Base-by-base conservation (phyloP, 2,888 invertebrate species). In the Euzetes globulus region DNA sequence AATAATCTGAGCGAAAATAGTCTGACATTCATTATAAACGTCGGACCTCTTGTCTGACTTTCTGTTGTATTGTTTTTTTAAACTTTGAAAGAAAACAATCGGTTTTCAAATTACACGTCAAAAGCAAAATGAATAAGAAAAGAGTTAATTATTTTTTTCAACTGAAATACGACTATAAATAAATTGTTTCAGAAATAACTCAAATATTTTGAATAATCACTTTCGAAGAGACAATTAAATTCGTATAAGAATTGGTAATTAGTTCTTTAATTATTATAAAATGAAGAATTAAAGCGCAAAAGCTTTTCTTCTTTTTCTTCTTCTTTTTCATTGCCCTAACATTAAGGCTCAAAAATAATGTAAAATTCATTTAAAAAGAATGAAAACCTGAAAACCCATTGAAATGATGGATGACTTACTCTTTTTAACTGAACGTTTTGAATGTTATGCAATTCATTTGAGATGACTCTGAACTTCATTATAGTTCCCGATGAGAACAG, bases 401-500 rank as follows among this genome's bases (percentile, higher is more conserved):
- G 52, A 58, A 27, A 58, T 27, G 27, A 58, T 27, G 25, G 15
- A 58, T 58, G 19, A 52, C 68, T 29, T 78, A 96, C 96, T 94
- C 94, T 88, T 88, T 92, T 94, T 80, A 96, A 87, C 84, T 95
- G 94, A 83, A 93, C 93, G 84, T 93, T 91, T 88, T 93, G 92
- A 83, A 96, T 94, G 86, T 97, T 97, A 87, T 95, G 94, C 83
- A 97, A 88, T 86, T 97, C 97, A 84, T 96, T 95, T 83, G 90
- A 90, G 83, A 97, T 97, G 79, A 97, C 90, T 83, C 91, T 92
- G 85, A 96, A 95, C 86, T 94, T 96, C 91, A 97, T 95, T 89
- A 95, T 90, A 15, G 96, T 95, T 83, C 95, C 95, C 75, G 96
- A 95, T 82, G 94, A 94, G 85, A 94, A 94, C 82, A 94, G 91